Percentiles rank a stretch among this genome's conserved stretches.
phyloP scores from a whole-genome alignment of 2,888 invertebrate species.

The Macrophya annulata region DNA sequence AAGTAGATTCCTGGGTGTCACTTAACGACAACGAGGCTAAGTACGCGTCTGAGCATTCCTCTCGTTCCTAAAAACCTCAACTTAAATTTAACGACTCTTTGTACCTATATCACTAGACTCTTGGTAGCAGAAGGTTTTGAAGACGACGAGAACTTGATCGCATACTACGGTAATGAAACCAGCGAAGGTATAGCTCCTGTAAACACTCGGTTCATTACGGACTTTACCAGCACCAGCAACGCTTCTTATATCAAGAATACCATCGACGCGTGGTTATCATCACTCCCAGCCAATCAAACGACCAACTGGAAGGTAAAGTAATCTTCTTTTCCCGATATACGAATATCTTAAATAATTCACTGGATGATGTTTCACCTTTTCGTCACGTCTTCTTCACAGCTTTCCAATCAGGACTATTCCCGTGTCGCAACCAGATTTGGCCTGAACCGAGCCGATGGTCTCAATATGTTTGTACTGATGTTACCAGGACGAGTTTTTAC shows the following conservation, averaged over 20 bases:
- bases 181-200: constrained; percentile 68
- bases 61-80: background rate
- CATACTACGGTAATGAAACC: constrained; percentile 73
- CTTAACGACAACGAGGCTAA: constrained; percentile 65
- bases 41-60: constrained; percentile 59
- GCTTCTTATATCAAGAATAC: constrained; percentile 67
- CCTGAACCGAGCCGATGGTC: constrained; percentile 75
- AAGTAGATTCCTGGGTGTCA: constrained; percentile 68
- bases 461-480: constrained; percentile 81
- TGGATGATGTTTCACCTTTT: background rate
- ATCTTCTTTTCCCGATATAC: background rate
- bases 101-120: constrained; percentile 64
- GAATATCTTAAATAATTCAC: background rate
- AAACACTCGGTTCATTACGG: constrained; percentile 72
- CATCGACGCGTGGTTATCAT: constrained; percentile 68
- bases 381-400: constrained; percentile 64
- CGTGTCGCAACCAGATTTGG: constrained; percentile 70
- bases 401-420: constrained; percentile 71
- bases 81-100: background rate
- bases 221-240: constrained; percentile 63
- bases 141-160: constrained; percentile 65
- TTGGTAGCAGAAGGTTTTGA: constrained; percentile 71
- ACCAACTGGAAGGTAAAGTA: constrained; percentile 75
- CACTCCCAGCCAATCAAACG: constrained; percentile 69
- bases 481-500: constrained; percentile 82